These are phyloP conservation scores for Drosophila melanica DNA, from an alignment of 1,140 invertebrate species.

Conservation along the genomic window DNA sequence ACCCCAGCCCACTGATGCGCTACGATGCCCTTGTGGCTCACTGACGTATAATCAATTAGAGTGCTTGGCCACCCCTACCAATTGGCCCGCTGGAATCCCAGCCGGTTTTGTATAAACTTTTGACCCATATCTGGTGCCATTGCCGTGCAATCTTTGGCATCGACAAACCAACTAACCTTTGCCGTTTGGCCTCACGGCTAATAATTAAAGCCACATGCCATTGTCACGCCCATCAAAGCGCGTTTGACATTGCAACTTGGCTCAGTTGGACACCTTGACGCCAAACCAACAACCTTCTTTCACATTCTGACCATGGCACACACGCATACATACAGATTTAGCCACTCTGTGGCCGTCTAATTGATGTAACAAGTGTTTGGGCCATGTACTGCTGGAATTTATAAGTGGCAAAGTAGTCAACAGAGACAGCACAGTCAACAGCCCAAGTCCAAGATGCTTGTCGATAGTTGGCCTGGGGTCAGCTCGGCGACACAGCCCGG, in stretches of 20 bases:
- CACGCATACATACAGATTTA: constrained; percentile 27
- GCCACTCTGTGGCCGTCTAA: constrained; percentile 76
- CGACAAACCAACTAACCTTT: constrained; percentile 39
- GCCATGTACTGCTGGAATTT: constrained; percentile 81
- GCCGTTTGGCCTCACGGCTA: constrained; percentile 32
- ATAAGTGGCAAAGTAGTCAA: constrained; percentile 75
- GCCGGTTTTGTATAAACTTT: constrained; percentile 12
- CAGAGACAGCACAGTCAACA: constrained; percentile 59
- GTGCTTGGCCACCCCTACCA: constrained; percentile 14
- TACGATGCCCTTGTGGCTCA: neutral
- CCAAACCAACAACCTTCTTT: constrained; percentile 58
- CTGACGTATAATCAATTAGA: constrained; percentile 38
- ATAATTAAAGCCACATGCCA: constrained; percentile 55
- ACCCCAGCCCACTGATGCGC: neutral
- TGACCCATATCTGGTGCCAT: neutral
- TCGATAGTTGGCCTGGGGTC: constrained; percentile 75
- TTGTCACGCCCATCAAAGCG: constrained; percentile 44
- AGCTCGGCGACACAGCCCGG: constrained; percentile 26
- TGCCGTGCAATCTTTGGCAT: constrained; percentile 4
- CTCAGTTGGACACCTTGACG: constrained; percentile 57
- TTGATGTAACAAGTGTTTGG: constrained; percentile 84
- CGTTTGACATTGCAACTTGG: constrained; percentile 49
- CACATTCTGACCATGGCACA: constrained; percentile 55
- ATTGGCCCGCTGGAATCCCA: neutral
- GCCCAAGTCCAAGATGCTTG: constrained; percentile 71